phyloP scores from a whole-genome alignment of 92 coral and sea anemone genomes.

The Isaurus tuberculatus region DNA sequence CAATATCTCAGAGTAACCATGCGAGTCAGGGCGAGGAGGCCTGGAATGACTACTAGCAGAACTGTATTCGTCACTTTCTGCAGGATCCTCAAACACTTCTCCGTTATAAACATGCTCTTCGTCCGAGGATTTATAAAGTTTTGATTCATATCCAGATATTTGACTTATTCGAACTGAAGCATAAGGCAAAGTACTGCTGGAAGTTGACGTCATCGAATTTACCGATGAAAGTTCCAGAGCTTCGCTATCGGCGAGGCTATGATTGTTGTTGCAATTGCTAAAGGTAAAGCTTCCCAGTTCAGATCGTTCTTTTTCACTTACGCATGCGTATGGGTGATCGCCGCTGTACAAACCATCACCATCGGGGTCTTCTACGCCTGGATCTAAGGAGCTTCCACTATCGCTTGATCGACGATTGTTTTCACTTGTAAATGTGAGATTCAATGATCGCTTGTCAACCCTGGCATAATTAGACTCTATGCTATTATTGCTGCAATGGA shows the following conservation, averaged over 20 bases:
- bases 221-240: conserved; percentile 4
- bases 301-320: conserved; percentile 69
- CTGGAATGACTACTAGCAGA: background rate
- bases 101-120: conserved; percentile 59
- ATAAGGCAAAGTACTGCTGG: conserved; percentile 74
- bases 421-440: conserved; percentile 30
- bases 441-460: conserved; percentile 42
- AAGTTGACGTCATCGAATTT: conserved; percentile 2
- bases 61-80: conserved; percentile 20
- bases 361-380: conserved; percentile 37
- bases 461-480: conserved; percentile 75
- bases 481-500: conserved; percentile 60
- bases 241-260: conserved; percentile 16
- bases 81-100: conserved; percentile 59
- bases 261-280: conserved; percentile 10
- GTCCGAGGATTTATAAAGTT: conserved; percentile 51
- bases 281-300: conserved; percentile 31
- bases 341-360: conserved; percentile 35
- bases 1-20: conserved; percentile 38
- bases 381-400: conserved; percentile 26
- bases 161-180: conserved; percentile 91
- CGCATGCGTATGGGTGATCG: conserved; percentile 77
- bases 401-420: conserved; percentile 33
- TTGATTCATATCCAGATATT: conserved; percentile 74
- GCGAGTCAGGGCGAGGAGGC: conserved; percentile 21